Evolutionary conservation across 2,797 vertebrate genomes (phyloP), one percentile per base, ranked within the genome.

Genomic region (Anguilla obscura): DNA sequence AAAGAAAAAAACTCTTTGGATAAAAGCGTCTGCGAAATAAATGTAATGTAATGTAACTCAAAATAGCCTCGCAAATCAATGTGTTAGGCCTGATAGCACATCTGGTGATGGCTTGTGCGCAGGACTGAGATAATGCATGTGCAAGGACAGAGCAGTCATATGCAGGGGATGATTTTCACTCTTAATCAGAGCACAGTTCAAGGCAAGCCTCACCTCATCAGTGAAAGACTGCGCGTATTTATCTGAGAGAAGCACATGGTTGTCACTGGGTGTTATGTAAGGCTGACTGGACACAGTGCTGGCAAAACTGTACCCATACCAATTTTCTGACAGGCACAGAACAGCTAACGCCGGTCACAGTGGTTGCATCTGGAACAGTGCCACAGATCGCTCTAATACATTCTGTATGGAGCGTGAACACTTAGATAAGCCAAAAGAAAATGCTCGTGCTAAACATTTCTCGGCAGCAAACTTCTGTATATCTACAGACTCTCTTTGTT

Each of bases 221-320:
- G 9, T 1, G n/a, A 10, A 45, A 30, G 33, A 14, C 33, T 18
- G 18, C 50, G 40, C 45, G 50, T 50, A 27, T 10, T 82, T 24
- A 82, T 50, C 40, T 50, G 7, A n/a, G 16, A 48, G 4, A 50
- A 82, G 45, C 21, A n/a, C 21, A 50, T 24, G 45, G 79, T n/a
- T 82, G 40, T 82, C 79, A 50, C 8, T 45, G n/a, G 24, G 21
- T 14, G 18, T 82, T 45, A 24, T 21, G 6, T 24, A 82, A 91
- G 60, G 82, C 16, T 88, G 89, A 89, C 69, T 52, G 90, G 90
- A 85, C 0, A 18, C 33, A 85, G 88, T 74, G 56, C 56, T 80
- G 83, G 87, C 86, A 71, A 71, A 3, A 91, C 90, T 90, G 92
- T 89, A 91, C 88, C 92, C 91, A 92, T 86, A 85, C 87, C 89